Evolutionary conservation across 2,888 invertebrate species (phyloP).

Genomic region (Trypoxylon attenuatum): DNA sequence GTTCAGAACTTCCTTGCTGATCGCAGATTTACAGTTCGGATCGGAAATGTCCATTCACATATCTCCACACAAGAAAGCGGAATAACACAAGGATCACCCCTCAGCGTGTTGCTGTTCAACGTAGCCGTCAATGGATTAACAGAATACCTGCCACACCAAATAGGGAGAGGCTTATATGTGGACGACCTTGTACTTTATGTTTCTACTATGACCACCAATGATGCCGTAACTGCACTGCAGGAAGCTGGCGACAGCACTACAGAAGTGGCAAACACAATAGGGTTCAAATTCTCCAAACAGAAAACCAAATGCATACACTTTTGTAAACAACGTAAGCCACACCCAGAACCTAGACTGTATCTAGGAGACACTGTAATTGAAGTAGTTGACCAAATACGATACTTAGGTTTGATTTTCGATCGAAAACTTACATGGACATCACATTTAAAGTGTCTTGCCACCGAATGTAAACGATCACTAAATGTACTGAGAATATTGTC

Average conservation of each 20-base stretch:
- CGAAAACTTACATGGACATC: too few relatives aligned
- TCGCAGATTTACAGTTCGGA: background rate
- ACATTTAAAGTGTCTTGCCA: too few relatives aligned
- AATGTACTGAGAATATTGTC: too few relatives aligned
- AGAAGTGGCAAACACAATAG: background rate
- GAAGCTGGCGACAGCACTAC: background rate
- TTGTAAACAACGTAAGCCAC: too few relatives aligned
- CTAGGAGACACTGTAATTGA: too few relatives aligned
- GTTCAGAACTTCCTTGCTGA: background rate
- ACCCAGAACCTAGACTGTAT: too few relatives aligned
- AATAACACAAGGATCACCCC: background rate
- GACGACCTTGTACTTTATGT: background rate
- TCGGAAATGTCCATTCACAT: background rate
- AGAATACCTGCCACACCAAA: background rate
- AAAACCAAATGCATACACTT: background rate
- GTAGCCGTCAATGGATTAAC: background rate
- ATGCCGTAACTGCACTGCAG: too few relatives aligned
- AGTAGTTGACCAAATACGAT: too few relatives aligned
- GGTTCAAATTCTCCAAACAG: background rate
- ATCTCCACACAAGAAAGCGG: background rate
- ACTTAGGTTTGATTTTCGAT: too few relatives aligned
- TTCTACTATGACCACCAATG: too few relatives aligned
- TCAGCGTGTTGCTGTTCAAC: background rate
- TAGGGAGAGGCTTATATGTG: background rate
- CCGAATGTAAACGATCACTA: too few relatives aligned